A percentile compares a stretch with the other conserved stretches of the same genome.
These are phyloP conservation scores for Ochlodes sylvanus DNA, from an alignment of 2,888 invertebrate genomes.

Conservation along the genomic window DNA sequence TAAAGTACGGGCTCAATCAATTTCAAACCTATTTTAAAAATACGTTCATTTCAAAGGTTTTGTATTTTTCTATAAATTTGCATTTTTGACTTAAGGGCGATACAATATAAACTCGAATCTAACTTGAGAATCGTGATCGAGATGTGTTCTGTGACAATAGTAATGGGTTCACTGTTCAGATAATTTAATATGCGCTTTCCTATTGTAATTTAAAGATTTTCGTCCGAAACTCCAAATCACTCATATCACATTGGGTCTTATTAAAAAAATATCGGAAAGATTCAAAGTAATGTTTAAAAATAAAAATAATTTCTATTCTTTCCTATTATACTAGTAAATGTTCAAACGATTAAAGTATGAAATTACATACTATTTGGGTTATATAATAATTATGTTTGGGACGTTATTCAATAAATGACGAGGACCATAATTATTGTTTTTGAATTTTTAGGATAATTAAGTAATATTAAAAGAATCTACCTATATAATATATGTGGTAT, in stretches of 20 bases:
- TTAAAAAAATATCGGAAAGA: background rate
- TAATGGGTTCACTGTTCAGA: slow-evolving; percentile 11
- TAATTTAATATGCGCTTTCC: slow-evolving; percentile 18
- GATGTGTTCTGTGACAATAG: slow-evolving; percentile 17
- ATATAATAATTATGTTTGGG: background rate
- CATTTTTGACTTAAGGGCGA: slow-evolving; percentile 5
- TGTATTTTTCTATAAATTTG: background rate
- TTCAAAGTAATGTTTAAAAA: background rate
- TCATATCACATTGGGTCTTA: background rate
- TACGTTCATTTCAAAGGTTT: too few species aligned
- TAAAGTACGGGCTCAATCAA: too few species aligned
- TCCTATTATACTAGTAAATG: background rate
- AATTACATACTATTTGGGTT: background rate
- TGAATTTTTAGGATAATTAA: slow-evolving; percentile 18
- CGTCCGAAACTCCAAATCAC: too few species aligned
- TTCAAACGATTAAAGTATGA: background rate
- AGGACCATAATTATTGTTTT: slow-evolving; percentile 34
- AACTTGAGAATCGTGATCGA: slow-evolving; percentile 16
- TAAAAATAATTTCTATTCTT: background rate
- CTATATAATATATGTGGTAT: background rate
- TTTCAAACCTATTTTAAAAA: too few species aligned
- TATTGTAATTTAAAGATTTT: background rate
- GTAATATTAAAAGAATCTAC: background rate
- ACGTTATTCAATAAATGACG: slow-evolving; percentile 10
- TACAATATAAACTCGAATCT: slow-evolving; percentile 21